These are phyloP conservation scores for Bradypodion ventrale DNA, from an alignment of 2,797 vertebrate genomes.

Conservation along the genomic window DNA sequence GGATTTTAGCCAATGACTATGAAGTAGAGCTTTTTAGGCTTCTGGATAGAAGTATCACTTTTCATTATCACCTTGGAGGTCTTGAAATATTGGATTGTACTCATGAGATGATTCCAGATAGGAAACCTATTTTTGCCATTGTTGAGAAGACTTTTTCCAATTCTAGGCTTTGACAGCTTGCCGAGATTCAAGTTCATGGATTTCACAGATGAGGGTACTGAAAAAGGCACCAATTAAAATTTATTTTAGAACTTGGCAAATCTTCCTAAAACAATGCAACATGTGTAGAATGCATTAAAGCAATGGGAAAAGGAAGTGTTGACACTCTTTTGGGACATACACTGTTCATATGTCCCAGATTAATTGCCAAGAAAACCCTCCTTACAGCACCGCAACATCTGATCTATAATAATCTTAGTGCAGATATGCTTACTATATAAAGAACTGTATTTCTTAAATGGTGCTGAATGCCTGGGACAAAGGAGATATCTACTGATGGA, in stretches of 20 bases:
- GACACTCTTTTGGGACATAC: slow-evolving; percentile 7
- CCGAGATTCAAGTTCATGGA: neutral
- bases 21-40: neutral
- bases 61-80: accelerated
- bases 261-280: slow-evolving; percentile 12
- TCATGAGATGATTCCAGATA: neutral
- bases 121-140: slow-evolving; percentile 27
- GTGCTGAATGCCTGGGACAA: neutral
- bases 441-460: slow-evolving; percentile 2
- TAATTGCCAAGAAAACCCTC: neutral
- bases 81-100: neutral
- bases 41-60: slow-evolving; percentile 3
- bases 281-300: slow-evolving; percentile 13
- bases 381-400: neutral
- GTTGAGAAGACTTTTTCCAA: slow-evolving; percentile 13
- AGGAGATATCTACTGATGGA: neutral
- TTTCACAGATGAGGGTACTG: neutral
- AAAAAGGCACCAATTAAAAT: neutral
- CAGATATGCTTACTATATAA: neutral
- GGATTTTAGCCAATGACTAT: too few relatives aligned
- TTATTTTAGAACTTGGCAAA: slow-evolving; percentile 2
- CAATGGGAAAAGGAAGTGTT: neutral
- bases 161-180: neutral
- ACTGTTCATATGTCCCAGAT: slow-evolving; percentile 13
- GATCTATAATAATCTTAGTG: neutral